Evolutionary conservation across 2,113 vertebrate genomes (phyloP), one percentile per base, ranked within the genome.

Genomic region (Otocyon megalotis): DNA sequence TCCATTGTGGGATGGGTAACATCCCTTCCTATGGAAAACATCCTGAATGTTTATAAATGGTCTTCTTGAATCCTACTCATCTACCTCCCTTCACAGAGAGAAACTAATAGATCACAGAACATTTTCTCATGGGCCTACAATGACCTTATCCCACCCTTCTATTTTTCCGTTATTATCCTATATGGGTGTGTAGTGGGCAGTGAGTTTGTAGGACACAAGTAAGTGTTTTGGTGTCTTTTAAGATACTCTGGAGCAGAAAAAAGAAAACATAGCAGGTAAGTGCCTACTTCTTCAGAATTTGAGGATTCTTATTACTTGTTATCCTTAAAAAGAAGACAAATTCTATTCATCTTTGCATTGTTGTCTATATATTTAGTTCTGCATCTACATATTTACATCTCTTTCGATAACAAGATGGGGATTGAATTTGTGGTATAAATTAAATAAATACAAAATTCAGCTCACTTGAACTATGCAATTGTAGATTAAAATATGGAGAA

Each of bases 141-240:
- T 22, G 37, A 17, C 11, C 17, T 2, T 19, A 7, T 63, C 56
- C 54, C 20, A 2, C 5, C 15, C 16, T 26, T 69, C 14, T 48
- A 15, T 19, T 88, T 63, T 8, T 53, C 8, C 5, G 32, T 1
- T n/a, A 69, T 60, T 89, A 37, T 74, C 24, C 2, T 93, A 16
- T 4, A 63, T 24, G 6, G 30, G n/a, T 0, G 10, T 67, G 3
- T 24, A 54, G 20, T 10, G 24, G 2, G 0, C 9, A 50, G 11
- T 63, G 22, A 88, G 1, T 88, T 19, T 72, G 86, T 94, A 53
- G 35, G 7, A 82, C 10, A 30, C 8, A 35, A 10, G 37, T 65
- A 0, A 32, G 8, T 37, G 32, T 48, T 76, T 37, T 72, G 4
- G 3, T 77, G 10, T 91, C 19, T 60, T 95, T 20, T 15, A 53